Base-by-base conservation (phyloP, 2,888 invertebrate genomes). In the Carcina quercana region DNA sequence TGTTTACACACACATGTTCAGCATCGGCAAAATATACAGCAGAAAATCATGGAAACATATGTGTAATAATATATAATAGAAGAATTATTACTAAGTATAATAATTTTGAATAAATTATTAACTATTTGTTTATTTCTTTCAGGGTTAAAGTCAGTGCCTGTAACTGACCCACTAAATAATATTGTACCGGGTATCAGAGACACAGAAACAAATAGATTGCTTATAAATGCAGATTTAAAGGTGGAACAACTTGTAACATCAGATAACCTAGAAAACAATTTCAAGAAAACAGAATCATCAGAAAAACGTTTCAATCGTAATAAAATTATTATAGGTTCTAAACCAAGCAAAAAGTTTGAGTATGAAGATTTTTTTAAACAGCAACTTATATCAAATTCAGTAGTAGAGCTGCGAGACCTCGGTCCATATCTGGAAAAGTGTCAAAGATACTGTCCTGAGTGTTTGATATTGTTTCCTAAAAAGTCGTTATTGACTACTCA, bases 391-490 rank as follows among this genome's bases (percentile, higher is more conserved):
- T 34, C 37, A 7, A 32, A 32, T 38, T 37, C 56, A 8, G 61
- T 47, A 35, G 38, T 73, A 26, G 19, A 35, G 12, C 36, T 78
- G 26, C 42, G 56, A 38, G 59, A 73, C 44, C 35, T 72, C 24
- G 47, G 45, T 14, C 30, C 40, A 8, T 63, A 57, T 40, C 55
- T 78, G 35, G 41, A 49, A 22, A 52, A 33, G 17, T 63, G 62
- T 45, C 48, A 43, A n/a, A 55, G 55, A 36, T 79, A 59, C 47
- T 79, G 78, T 47, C 42, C 48, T 34, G 25, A 38, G 13, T 79
- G 78, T 47, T 40, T 38, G n/a, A 74, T 59, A 42, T 50, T 75
- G 15, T 79, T 75, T 53, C 53, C 69, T 20, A 50, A 49, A 29
- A 42, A 32, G 34, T 15, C 34, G 2, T 32, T 32, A 14, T 47